Conservation (phyloP, 2,113 vertebrate genomes). For the Garra rufa region DNA sequence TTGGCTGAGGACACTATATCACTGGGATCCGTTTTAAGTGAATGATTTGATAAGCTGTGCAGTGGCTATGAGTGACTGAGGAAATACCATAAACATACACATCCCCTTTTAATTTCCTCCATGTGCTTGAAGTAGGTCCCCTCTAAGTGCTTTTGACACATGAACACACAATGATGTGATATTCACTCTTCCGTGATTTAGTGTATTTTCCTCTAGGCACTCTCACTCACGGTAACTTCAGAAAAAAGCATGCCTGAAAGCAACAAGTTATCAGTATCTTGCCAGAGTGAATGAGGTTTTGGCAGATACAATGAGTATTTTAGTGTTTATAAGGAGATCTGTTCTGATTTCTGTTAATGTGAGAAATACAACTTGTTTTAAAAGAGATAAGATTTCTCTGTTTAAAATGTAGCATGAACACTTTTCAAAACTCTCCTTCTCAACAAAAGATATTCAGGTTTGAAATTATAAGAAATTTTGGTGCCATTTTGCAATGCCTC, state of each 20-base stretch:
- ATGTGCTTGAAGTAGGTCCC: conserved; percentile 1
- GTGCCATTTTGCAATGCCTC: neutral
- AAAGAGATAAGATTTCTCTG: neutral
- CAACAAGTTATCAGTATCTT: neutral
- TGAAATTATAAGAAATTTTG: neutral
- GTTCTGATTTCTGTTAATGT: neutral
- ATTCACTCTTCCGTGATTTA: neutral
- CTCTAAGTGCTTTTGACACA: neutral
- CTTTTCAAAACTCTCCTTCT: neutral
- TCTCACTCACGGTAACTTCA: neutral
- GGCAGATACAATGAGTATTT: neutral
- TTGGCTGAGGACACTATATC: neutral
- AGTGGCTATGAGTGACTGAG: neutral
- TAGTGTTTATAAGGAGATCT: neutral
- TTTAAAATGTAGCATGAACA: neutral
- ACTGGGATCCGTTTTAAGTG: neutral
- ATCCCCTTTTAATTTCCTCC: conserved; percentile 2
- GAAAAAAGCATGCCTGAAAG: neutral
- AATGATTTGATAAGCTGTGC: neutral
- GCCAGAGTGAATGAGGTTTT: conserved; percentile 13
- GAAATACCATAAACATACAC: conserved; percentile 3
- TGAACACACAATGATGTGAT: conserved; percentile 22
- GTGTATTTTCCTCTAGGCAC: neutral
- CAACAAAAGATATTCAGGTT: neutral
- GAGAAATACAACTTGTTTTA: neutral